A percentile compares a stretch with the other conserved stretches of the same genome.
phyloP scores from a whole-genome alignment of 2,888 invertebrate species.

The Megalurothrips usitatus region DNA sequence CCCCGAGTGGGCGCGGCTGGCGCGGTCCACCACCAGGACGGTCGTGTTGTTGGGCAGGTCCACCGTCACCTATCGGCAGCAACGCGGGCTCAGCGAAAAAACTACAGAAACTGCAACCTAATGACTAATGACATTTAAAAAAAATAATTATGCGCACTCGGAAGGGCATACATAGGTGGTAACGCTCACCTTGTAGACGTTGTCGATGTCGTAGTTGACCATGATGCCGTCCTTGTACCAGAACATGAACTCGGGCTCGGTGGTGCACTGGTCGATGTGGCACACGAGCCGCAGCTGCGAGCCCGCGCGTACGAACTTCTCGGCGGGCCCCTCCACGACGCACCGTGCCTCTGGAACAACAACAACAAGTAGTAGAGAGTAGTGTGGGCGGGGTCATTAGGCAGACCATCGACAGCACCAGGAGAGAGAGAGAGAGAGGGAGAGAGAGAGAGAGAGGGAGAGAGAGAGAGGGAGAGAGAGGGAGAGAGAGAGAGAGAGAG shows the following conservation, averaged over 20 bases:
- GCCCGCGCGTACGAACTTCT: not conserved
- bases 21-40: slow-evolving; percentile 3
- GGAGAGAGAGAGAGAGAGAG: not conserved
- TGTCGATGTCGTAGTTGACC: not conserved
- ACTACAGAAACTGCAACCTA: too few species aligned
- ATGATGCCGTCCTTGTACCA: slow-evolving; percentile 22
- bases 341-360: not conserved
- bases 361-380: not conserved
- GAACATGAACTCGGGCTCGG: slow-evolving; percentile 16
- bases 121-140: too few species aligned
- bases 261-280: slow-evolving; percentile 18
- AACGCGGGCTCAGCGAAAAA: too few species aligned
- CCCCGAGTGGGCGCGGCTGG: not conserved
- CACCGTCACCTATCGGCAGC: not conserved
- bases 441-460: not conserved
- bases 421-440: not conserved
- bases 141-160: too few species aligned
- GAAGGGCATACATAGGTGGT: too few species aligned
- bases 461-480: not conserved
- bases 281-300: slow-evolving; percentile 14
- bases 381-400: not conserved
- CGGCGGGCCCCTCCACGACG: not conserved
- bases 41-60: slow-evolving; percentile 16
- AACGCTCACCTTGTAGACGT: not conserved
- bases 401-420: not conserved